phyloP scores from a whole-genome alignment of 2,113 vertebrate genomes.

The Sciurus niger region DNA sequence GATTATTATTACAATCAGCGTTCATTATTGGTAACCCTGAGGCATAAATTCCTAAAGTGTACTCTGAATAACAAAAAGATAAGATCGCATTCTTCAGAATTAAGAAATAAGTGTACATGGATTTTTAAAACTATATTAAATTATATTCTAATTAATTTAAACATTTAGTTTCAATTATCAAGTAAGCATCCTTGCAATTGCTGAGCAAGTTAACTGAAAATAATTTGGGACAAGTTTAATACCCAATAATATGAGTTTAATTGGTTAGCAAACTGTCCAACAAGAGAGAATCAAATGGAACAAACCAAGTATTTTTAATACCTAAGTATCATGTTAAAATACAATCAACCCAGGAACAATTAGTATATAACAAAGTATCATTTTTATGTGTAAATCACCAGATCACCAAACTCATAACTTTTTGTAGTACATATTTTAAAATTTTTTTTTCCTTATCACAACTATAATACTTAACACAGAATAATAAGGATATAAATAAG shows the following conservation, averaged over 20 bases:
- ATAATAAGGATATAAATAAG: not conserved
- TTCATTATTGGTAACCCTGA: not conserved
- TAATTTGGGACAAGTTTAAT: constrained; percentile 64
- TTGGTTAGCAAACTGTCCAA: constrained; percentile 15
- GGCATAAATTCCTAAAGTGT: constrained; percentile 5
- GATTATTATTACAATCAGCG: constrained; percentile 9
- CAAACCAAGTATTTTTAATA: constrained; percentile 61
- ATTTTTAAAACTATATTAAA: constrained; percentile 34
- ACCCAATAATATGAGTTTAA: constrained; percentile 45
- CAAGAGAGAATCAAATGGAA: constrained; percentile 65
- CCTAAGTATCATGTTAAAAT: constrained; percentile 61
- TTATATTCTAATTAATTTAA: constrained; percentile 44
- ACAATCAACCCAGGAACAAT: constrained; percentile 35
- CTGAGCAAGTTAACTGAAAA: constrained; percentile 52
- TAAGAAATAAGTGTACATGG: not conserved
- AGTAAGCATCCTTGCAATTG: not conserved
- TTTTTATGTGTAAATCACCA: constrained; percentile 43
- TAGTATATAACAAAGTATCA: constrained; percentile 51
- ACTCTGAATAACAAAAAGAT: constrained; percentile 2
- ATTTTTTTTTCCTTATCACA: not conserved
- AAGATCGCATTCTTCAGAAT: not conserved
- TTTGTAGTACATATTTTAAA: constrained; percentile 31
- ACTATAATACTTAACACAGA: not conserved
- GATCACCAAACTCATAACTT: not conserved
- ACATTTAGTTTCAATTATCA: constrained; percentile 47